These are phyloP conservation scores for mouse (Mus musculus) DNA, from an alignment of 2,113 vertebrate genomes.

Conservation along the genomic window GRCm39 chr2:166039501-166040000, in stretches of 20 bases:
- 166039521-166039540: neutral
- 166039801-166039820: neutral
- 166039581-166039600: neutral
- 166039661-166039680: neutral
- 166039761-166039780: fast-evolving
- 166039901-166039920: fast-evolving
- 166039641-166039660: neutral
- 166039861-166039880: neutral
- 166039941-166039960: neutral
- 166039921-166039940: fast-evolving
- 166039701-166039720: neutral
- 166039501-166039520: neutral
- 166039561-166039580: neutral
- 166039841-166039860: neutral
- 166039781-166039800: neutral
- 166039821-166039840: neutral
- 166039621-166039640: fast-evolving
- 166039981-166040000: neutral
- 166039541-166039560: neutral
- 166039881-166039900: neutral
- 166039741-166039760: neutral
- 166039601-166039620: neutral
- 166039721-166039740: neutral
- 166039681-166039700: fast-evolving
- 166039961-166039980: too few species aligned